Base-by-base conservation (phyloP, 2,797 vertebrate species). In the Paguma larvata region DNA sequence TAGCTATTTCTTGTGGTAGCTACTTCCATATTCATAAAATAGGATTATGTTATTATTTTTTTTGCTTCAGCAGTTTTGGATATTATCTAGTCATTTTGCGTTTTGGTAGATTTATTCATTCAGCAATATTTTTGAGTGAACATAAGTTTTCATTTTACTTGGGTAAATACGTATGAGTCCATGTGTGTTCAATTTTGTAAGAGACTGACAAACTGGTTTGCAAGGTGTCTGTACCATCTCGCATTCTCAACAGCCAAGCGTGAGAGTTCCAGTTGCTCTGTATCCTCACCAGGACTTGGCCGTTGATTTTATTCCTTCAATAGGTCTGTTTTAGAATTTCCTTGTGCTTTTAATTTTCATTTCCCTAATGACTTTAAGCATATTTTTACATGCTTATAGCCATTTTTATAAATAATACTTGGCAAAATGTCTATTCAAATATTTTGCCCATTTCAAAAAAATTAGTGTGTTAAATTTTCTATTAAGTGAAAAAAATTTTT, bases 351-450 rank as follows among this genome's bases (percentile, higher is more conserved):
- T 72, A 25, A 41, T 23, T 72, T 72, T 41, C 18, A 53, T 32
- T 72, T 62, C 44, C 59, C 38, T 53, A 89, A 46, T 95, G 73
- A 92, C 53, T 73, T 73, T 15, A 13, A 41, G 38, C 23, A 73
- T 73, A 38, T 72, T 44, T 41, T 44, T 72, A 44, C 25, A 38
- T 86, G 41, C 38, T 95, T 85, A 89, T 70, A 63, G 67, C 15
- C 65, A 89, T 89, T 89, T 85, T 23, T 44, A 18, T 56, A 89
- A 90, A 46, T 80, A 70, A 70, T 82, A 59, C 85, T 95, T 79
- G 59, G 32, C 53, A 23, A 78, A 96, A 72, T 89, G 21, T 75
- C 46, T 78, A 65, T 68, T 82, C 38, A 94, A 89, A 11, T 78
- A 86, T 82, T 94, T 89, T 91, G 1, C 13, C 65, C 21, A 89